phyloP scores from a whole-genome alignment of 2,797 vertebrate species.

The Harpagifer antarcticus region DNA sequence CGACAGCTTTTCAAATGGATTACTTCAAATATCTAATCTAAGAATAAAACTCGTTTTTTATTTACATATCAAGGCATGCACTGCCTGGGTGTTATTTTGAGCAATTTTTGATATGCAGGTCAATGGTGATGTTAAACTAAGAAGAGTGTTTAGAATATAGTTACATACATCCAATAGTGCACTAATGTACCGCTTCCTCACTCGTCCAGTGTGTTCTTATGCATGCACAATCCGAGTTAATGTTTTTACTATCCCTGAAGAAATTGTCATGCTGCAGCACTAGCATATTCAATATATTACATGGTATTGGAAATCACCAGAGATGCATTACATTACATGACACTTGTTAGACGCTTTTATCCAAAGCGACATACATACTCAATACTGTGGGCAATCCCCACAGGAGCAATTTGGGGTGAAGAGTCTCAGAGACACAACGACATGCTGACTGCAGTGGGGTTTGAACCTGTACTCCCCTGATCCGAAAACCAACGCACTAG shows the following conservation, averaged over 20 bases:
- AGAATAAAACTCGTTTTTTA: constrained; percentile 43
- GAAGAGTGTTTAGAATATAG: background rate
- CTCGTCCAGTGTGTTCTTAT: constrained; percentile 33
- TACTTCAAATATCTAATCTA: constrained; percentile 39
- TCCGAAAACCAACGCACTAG: too few species aligned
- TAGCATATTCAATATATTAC: constrained; percentile 25
- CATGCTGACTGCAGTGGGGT: too few species aligned
- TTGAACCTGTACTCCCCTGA: too few species aligned
- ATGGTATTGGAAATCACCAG: constrained; percentile 12
- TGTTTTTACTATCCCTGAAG: constrained; percentile 43
- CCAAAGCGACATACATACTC: too few species aligned
- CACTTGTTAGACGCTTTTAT: too few species aligned
- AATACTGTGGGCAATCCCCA: too few species aligned
- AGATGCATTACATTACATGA: too few species aligned
- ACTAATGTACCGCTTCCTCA: constrained; percentile 16
- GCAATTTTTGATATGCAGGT: background rate
- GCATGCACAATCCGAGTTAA: constrained; percentile 3
- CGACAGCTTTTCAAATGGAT: constrained; percentile 36
- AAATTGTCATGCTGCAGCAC: constrained; percentile 41
- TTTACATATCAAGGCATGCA: constrained; percentile 31
- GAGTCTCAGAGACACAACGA: too few species aligned
- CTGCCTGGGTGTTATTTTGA: background rate
- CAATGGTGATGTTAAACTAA: constrained; percentile 3
- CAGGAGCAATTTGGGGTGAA: too few species aligned
- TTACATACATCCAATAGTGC: background rate